Evolutionary conservation across 2,113 vertebrate species (phyloP).

Genomic region (Ranitomeya variabilis): DNA sequence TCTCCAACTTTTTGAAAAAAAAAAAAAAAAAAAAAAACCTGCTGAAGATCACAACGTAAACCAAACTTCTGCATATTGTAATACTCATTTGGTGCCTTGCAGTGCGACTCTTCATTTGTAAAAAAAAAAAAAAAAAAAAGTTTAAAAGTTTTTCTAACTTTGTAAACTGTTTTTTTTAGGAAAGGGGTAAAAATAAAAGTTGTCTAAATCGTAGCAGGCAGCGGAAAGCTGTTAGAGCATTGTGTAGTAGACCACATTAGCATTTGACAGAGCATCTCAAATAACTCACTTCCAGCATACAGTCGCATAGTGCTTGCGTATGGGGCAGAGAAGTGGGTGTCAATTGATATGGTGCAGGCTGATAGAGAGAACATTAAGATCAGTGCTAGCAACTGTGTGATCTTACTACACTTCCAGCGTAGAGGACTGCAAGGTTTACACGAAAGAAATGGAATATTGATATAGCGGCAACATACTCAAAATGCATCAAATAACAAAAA

Average conservation of each 20-base stretch:
- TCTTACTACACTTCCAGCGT: not conserved
- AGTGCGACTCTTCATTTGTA: constrained; percentile 20
- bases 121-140: not conserved
- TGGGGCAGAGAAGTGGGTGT: not conserved
- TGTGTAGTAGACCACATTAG: constrained; percentile 1
- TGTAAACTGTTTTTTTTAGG: not conserved
- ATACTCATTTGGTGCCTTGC: constrained; percentile 1
- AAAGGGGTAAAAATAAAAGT: constrained; percentile 7
- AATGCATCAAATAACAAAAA: not conserved
- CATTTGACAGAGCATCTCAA: not conserved
- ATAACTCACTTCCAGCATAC: not conserved
- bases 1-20: constrained; percentile 26
- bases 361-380: not conserved
- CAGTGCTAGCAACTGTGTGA: not conserved
- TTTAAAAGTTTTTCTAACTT: not conserved
- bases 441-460: not conserved
- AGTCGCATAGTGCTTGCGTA: not conserved
- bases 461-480: not conserved
- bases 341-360: constrained; percentile 14
- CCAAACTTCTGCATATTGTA: constrained; percentile 22
- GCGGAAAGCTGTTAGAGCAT: constrained; percentile 7
- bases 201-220: not conserved
- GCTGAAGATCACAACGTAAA: constrained; percentile 12
- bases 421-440: not conserved
- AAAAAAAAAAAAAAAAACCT: constrained; percentile 12